These are phyloP conservation scores for Leptopilina myrica DNA, from an alignment of 2,888 invertebrate species.

Conservation along the genomic window DNA sequence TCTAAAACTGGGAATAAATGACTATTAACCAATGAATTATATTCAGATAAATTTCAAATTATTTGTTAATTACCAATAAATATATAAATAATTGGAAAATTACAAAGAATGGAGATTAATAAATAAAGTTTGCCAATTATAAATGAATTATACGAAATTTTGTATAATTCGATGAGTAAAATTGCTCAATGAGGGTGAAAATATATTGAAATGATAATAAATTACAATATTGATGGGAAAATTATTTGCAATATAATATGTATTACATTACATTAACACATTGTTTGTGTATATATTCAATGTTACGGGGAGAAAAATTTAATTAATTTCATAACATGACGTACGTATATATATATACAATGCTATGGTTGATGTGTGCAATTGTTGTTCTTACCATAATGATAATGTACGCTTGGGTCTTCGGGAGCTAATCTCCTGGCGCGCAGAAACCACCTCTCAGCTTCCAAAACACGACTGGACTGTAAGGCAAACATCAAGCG, in stretches of 20 bases:
- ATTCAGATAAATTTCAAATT: not conserved
- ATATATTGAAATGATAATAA: not conserved
- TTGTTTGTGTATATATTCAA: too few relatives aligned
- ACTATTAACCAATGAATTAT: not conserved
- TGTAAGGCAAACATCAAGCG: constrained; percentile 74
- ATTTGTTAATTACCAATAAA: not conserved
- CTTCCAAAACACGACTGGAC: constrained; percentile 89
- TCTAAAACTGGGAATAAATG: too few relatives aligned
- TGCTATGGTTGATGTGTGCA: constrained; percentile 5
- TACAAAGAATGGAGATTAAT: not conserved
- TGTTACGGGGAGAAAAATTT: not conserved
- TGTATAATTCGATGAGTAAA: not conserved
- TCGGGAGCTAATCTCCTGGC: constrained; percentile 89
- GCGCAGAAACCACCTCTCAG: constrained; percentile 92
- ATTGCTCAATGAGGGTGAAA: not conserved
- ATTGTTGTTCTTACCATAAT: constrained; percentile 84
- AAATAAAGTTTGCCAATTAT: not conserved
- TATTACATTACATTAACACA: too few relatives aligned
- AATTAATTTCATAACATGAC: constrained; percentile 15
- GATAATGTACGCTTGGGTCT: constrained; percentile 91
- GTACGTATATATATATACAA: not conserved
- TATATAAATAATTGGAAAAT: not conserved
- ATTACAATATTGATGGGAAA: not conserved
- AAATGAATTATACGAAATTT: not conserved
- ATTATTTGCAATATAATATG: too few relatives aligned